A percentile compares a stretch with the other conserved stretches of the same genome.
phyloP scores from a whole-genome alignment of 2,797 vertebrate species.

The Odontamblyopus rebecca region DNA sequence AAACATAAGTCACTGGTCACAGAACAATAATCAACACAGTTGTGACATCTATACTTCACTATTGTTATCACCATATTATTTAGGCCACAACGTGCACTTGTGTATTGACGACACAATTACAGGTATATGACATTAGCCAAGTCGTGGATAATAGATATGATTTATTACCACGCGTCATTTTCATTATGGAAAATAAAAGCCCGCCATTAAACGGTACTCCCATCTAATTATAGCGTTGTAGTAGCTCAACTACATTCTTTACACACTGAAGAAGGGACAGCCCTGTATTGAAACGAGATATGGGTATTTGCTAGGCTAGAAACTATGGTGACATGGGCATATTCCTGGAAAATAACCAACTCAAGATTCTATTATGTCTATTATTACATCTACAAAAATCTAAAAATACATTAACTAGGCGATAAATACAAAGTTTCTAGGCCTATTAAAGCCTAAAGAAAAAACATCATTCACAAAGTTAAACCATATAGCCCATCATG shows the following conservation, averaged over 20 bases:
- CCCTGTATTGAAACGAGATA: not conserved
- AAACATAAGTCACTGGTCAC: not conserved
- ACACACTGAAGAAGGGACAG: not conserved
- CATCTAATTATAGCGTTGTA: not conserved
- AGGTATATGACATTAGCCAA: not conserved
- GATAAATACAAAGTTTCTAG: too few relatives aligned
- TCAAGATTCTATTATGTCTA: too few relatives aligned
- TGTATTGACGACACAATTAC: not conserved
- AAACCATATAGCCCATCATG: too few relatives aligned
- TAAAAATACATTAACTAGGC: too few relatives aligned
- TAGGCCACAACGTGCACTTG: not conserved
- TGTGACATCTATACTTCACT: not conserved
- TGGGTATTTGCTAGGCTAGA: not conserved
- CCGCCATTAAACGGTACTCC: not conserved
- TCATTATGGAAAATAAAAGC: constrained; percentile 3
- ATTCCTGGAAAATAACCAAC: too few relatives aligned
- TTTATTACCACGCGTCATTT: not conserved
- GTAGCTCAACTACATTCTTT: constrained; percentile 41
- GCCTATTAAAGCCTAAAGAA: too few relatives aligned
- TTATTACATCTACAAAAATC: too few relatives aligned
- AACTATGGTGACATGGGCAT: not conserved
- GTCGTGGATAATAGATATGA: not conserved
- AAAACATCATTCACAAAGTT: too few relatives aligned
- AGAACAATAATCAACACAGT: not conserved
- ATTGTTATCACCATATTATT: not conserved